Base-by-base conservation (phyloP, 1,140 invertebrate genomes). In the Macrobrachium rosenbergii region DNA sequence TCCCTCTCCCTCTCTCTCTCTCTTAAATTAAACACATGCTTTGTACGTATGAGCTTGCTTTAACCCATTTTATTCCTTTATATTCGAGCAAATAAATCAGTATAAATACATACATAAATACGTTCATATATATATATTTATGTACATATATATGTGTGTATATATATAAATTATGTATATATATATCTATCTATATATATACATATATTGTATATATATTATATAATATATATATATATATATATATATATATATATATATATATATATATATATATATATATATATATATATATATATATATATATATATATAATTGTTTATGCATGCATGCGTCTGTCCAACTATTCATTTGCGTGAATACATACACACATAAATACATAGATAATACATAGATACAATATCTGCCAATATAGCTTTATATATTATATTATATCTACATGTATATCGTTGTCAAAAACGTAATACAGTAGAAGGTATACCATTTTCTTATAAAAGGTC, bases 211-310 rank as follows among this genome's bases (percentile, higher is more conserved):
- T 37, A 37, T 37, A 67, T 67, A 67, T 67, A 67, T 67, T 37
- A 37, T 37, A 37, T 37, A 37, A 67, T 67, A 67, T 12, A 67
- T 17, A 67, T 23, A 67, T 14, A 64, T 64, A 64, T 64, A 64
- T 64, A 64, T 23, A 64, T 64, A 64, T 64, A 64, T 64, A 23
- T 64, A 64, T 64, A 64, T 64, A 64, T 23, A 64, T 64, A 64
- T 64, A 64, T 64, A n/a, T 64, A 5, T 64, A 3, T 64, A 64
- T 14, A 14, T 64, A 64, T 64, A 6, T 14, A 23, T 64, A 23
- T 14, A 64, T 64, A 12, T 14, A 64, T 64, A 12, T 14, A 64
- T 64, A 64, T 14, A 64, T 64, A 64, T 6, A 6, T 64, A 64
- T 14, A n/a, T n/a, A n/a, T n/a, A n/a, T n/a, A n/a, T n/a, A n/a